Evolutionary conservation across 2,113 vertebrate genomes (phyloP).

Genomic region (Campylorhamphus procurvoides): DNA sequence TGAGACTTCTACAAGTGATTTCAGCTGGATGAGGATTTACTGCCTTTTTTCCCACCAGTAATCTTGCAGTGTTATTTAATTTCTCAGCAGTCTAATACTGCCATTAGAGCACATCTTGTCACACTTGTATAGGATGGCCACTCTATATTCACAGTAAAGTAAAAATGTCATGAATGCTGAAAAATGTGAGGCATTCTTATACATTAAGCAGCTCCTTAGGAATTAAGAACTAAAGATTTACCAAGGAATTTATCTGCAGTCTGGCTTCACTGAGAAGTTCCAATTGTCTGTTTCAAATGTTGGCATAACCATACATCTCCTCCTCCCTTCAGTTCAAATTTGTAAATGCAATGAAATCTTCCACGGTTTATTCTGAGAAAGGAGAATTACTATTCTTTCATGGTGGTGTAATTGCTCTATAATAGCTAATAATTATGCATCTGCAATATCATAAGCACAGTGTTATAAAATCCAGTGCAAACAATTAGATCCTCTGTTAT

Average conservation of each 20-base stretch:
- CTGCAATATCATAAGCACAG: background rate
- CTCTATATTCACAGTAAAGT: background rate
- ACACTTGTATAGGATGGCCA: background rate
- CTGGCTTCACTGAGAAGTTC: background rate
- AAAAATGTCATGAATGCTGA: background rate
- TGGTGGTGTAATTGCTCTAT: background rate
- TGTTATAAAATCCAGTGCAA: constrained; percentile 14
- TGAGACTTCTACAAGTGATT: background rate
- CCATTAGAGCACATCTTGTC: background rate
- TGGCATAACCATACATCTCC: background rate
- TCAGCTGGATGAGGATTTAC: background rate
- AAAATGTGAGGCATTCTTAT: background rate
- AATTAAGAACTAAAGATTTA: background rate
- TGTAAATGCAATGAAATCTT: constrained; percentile 28
- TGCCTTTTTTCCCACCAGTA: background rate
- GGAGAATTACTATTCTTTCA: background rate
- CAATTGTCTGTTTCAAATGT: background rate
- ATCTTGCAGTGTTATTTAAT: background rate
- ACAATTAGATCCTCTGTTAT: background rate
- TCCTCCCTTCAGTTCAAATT: background rate
- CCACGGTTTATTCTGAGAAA: background rate
- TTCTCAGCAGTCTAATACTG: background rate
- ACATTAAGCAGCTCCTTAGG: background rate
- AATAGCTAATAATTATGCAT: constrained; percentile 40
- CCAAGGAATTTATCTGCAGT: background rate